These are phyloP conservation scores for Meloidogyne exigua DNA, from an alignment of 1,140 invertebrate genomes.

Conservation along the genomic window DNA sequence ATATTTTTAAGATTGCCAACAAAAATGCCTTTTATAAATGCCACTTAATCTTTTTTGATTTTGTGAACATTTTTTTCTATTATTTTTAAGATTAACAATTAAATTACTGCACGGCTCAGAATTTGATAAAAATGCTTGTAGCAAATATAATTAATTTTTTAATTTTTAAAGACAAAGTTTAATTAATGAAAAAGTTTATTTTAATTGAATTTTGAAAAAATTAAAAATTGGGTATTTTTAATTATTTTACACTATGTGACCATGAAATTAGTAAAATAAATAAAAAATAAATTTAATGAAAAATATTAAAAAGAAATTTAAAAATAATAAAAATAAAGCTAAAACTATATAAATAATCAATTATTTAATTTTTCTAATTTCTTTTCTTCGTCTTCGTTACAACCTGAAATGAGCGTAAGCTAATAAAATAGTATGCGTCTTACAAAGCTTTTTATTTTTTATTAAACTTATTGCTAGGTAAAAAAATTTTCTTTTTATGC, in stretches of 20 bases:
- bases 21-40: constrained; percentile 1
- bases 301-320: no score
- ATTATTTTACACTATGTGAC: no score
- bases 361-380: background rate
- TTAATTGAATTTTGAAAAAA: no score
- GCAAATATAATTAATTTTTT: background rate
- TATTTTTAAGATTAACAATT: background rate
- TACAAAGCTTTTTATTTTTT: background rate
- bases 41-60: background rate
- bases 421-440: background rate
- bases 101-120: background rate
- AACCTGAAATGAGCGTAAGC: background rate
- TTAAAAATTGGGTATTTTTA: no score
- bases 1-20: background rate
- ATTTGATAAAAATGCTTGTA: background rate
- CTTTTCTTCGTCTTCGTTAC: background rate
- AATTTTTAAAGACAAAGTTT: no score
- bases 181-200: no score
- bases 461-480: background rate
- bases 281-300: no score
- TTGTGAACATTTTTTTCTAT: background rate
- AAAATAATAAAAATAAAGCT: no score
- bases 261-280: no score
- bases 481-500: background rate
- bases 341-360: background rate